These are phyloP conservation scores for Carassius carassius DNA, from an alignment of 2,113 vertebrate genomes.

Conservation along the genomic window DNA sequence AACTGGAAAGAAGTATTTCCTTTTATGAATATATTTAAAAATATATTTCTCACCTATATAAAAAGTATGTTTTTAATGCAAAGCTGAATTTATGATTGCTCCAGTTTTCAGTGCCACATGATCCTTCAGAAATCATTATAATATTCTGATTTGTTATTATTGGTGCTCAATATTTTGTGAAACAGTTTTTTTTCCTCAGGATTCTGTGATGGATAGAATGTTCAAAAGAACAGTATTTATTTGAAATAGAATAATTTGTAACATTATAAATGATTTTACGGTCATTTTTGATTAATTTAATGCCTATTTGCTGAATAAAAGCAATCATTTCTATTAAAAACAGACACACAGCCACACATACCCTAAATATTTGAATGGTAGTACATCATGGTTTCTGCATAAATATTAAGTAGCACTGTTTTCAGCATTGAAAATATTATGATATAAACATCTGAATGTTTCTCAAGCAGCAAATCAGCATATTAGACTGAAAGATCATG, in stretches of 20 bases:
- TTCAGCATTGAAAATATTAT: too few species aligned
- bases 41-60: not conserved
- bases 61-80: not conserved
- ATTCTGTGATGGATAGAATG: not conserved
- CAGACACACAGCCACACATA: not conserved
- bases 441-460: not conserved
- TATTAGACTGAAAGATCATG: not conserved
- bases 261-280: not conserved
- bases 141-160: not conserved
- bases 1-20: not conserved
- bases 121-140: too few species aligned
- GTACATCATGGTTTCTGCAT: not conserved
- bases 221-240: not conserved
- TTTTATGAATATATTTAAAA: not conserved
- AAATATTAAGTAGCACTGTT: too few species aligned
- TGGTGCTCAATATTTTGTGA: too few species aligned
- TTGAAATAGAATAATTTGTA: not conserved
- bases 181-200: too few species aligned
- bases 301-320: not conserved
- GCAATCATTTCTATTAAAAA: not conserved
- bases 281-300: not conserved
- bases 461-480: not conserved
- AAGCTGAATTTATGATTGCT: too few species aligned
- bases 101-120: too few species aligned
- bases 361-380: not conserved